phyloP scores from a whole-genome alignment of 2,113 vertebrate species.

The Pachypanchax playfairii region DNA sequence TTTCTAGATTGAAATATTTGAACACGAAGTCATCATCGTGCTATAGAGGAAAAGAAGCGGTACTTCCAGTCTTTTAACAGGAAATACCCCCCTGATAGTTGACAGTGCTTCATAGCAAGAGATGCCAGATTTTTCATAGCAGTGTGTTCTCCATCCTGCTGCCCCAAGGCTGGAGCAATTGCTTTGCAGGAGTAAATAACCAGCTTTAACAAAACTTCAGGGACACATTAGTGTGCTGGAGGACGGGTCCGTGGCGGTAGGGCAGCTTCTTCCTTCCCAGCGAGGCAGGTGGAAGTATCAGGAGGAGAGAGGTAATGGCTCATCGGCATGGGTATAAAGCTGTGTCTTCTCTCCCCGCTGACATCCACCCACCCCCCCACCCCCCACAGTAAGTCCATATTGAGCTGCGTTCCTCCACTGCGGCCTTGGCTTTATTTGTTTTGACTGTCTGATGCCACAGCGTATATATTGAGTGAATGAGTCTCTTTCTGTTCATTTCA shows the following conservation, averaged over 20 bases:
- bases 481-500: constrained; percentile 74
- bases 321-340: constrained; percentile 70
- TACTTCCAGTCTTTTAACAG: constrained; percentile 62
- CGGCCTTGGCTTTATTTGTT: constrained; percentile 76
- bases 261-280: constrained; percentile 55
- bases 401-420: constrained; percentile 68
- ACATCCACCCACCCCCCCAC: constrained; percentile 62
- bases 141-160: constrained; percentile 42
- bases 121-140: constrained; percentile 66
- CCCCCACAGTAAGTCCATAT: constrained; percentile 70
- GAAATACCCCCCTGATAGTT: constrained; percentile 67
- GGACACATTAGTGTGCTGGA: constrained; percentile 78
- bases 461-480: constrained; percentile 73
- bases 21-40: not conserved
- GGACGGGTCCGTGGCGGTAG: constrained; percentile 59
- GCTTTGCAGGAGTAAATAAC: constrained; percentile 82
- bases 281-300: constrained; percentile 55
- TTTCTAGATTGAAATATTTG: too few relatives aligned
- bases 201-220: constrained; percentile 84
- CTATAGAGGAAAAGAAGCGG: constrained; percentile 61
- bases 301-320: constrained; percentile 69
- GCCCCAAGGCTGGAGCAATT: constrained; percentile 72
- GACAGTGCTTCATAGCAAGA: constrained; percentile 67
- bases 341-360: constrained; percentile 69
- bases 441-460: constrained; percentile 75